These are phyloP conservation scores for Mythimna vitellina DNA, from an alignment of 2,888 invertebrate species.

Conservation along the genomic window DNA sequence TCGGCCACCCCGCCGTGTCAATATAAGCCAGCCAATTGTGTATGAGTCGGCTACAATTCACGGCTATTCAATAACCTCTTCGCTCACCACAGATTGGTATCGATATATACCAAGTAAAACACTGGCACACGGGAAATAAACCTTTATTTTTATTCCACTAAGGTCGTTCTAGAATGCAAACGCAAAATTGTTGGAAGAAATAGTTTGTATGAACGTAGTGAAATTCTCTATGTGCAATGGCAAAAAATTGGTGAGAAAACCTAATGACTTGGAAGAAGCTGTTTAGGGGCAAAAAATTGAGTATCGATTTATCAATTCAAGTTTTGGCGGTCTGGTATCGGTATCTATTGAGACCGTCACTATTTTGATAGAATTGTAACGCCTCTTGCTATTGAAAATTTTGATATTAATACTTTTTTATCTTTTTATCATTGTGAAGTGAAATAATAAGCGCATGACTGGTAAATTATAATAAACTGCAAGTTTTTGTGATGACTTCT, in stretches of 20 bases:
- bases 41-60: slow-evolving; percentile 84
- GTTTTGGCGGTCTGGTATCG: slow-evolving; percentile 43
- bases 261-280: slow-evolving; percentile 66
- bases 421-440: slow-evolving; percentile 26
- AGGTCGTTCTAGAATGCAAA: slow-evolving; percentile 16
- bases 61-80: slow-evolving; percentile 86
- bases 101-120: slow-evolving; percentile 64
- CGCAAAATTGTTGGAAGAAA: slow-evolving; percentile 64
- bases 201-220: slow-evolving; percentile 65
- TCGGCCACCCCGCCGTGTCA: slow-evolving; percentile 85
- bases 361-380: slow-evolving; percentile 55
- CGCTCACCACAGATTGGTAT: slow-evolving; percentile 84
- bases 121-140: slow-evolving; percentile 45
- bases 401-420: slow-evolving; percentile 16
- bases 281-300: slow-evolving; percentile 57
- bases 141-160: slow-evolving; percentile 46
- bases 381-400: slow-evolving; percentile 32
- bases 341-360: slow-evolving; percentile 51
- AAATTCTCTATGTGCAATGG: slow-evolving; percentile 71
- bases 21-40: slow-evolving; percentile 86
- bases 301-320: slow-evolving; percentile 55
- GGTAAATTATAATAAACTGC: slow-evolving; percentile 27
- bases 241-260: slow-evolving; percentile 69
- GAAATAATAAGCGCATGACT: slow-evolving; percentile 45
- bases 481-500: slow-evolving; percentile 27